Base-by-base conservation (phyloP, 2,888 invertebrate genomes). In the Lasioglossum villosulum region DNA sequence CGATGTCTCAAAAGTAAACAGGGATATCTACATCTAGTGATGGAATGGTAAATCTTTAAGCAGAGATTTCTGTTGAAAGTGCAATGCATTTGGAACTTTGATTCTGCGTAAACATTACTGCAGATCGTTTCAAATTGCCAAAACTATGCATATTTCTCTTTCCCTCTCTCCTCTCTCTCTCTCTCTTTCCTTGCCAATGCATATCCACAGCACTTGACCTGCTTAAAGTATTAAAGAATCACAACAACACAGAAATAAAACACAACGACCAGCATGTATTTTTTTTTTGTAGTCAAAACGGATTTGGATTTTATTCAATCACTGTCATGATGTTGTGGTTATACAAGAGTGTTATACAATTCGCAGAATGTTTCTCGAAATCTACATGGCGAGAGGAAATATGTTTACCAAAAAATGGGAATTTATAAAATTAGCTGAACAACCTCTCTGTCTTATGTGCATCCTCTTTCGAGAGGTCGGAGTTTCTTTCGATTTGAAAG, bases 291-390 rank as follows among this genome's bases (percentile, higher is more conserved):
- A 91, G 91, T 94, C 92, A 94, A 94, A 94, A 93, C 94, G 94
- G 91, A 94, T 93, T 92, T 93, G 93, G 93, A 93, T 93, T 95
- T 95, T 95, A 95, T 95, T 95, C 93, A 94, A 93, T 93, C 92
- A 91, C 93, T 93, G 91, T 93, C 91, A 90, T 92, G 92, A 93
- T 90, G 92, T 92, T 89, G 91, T 92, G 92, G 91, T 94, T 94
- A 94, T 93, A 94, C 94, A 94, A 93, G 92, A 93, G 89, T 93
- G 91, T 94, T 92, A 93, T 93, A 94, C 92, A 94, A 93, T 94
- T 91, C 92, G 92, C 92, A 94, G 91, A 93, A 92, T 91, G 90
- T 92, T 91, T 91, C 89, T 92, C 92, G 92, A 93, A 90, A 93
- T 93, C 91, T 93, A 92, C 88, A 87, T 93, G 92, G 90, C 91